Evolutionary conservation across 2,888 invertebrate species (phyloP).

Genomic region (Lacanobia oleracea): DNA sequence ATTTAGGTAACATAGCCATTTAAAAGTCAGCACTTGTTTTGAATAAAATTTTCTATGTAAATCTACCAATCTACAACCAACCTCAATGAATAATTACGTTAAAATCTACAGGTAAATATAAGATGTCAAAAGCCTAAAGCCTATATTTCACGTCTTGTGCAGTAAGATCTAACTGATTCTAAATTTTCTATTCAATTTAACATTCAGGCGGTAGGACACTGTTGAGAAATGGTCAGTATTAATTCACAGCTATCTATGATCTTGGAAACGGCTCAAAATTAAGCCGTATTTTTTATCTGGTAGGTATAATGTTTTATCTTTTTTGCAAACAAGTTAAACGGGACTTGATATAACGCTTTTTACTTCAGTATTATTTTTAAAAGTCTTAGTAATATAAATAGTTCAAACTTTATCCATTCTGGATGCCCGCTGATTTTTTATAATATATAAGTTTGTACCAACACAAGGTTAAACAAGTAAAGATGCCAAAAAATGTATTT

Average conservation of each 20-base stretch:
- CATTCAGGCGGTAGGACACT: constrained; percentile 49
- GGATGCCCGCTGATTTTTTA: no score
- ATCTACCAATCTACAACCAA: neutral
- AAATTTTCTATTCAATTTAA: constrained; percentile 59
- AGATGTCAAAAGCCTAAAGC: constrained; percentile 14
- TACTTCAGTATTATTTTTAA: neutral
- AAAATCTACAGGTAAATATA: constrained; percentile 11
- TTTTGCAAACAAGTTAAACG: neutral
- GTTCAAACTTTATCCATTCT: no score
- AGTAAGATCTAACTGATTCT: constrained; percentile 48
- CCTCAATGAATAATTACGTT: constrained; percentile 15
- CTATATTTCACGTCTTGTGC: constrained; percentile 37
- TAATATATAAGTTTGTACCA: no score
- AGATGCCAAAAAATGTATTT: no score
- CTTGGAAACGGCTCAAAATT: constrained; percentile 55
- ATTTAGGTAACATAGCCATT: neutral
- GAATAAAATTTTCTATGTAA: constrained; percentile 5
- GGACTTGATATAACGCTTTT: neutral
- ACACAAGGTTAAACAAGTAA: no score
- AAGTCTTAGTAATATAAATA: no score
- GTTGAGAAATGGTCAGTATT: constrained; percentile 62
- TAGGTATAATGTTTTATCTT: constrained; percentile 31
- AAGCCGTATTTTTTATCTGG: constrained; percentile 50
- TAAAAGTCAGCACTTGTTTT: neutral
- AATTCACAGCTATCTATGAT: constrained; percentile 61